Evolutionary conservation across 2,113 vertebrate genomes (phyloP).

Genomic region (Macquaria australasica): DNA sequence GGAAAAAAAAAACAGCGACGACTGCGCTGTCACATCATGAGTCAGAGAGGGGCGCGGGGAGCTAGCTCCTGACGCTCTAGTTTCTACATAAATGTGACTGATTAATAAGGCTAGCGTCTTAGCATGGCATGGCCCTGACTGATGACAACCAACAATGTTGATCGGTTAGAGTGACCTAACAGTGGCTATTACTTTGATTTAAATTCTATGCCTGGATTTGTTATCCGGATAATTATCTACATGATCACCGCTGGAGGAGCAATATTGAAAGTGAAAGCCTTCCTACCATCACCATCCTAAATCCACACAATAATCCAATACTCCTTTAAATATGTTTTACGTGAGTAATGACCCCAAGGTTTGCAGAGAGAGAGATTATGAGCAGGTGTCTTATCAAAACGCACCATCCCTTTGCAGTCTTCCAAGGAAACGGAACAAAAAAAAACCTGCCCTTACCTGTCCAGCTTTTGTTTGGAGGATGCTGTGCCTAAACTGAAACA

Average conservation of each 20-base stretch:
- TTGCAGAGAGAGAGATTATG: not conserved
- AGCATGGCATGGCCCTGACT: constrained; percentile 10
- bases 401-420: not conserved
- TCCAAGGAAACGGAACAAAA: not conserved
- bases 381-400: constrained; percentile 18
- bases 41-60: constrained; percentile 17
- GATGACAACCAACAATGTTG: not conserved
- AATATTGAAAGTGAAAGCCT: not conserved
- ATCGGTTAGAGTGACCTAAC: constrained; percentile 7
- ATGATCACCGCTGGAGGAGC: not conserved
- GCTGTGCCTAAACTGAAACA: not conserved
- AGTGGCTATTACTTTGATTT: constrained; percentile 18
- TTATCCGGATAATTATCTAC: constrained; percentile 21
- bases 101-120: constrained; percentile 47
- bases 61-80: constrained; percentile 10
- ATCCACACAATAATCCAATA: too few species aligned
- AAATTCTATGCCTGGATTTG: not conserved
- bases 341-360: constrained; percentile 3
- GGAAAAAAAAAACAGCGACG: not conserved
- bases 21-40: constrained; percentile 23
- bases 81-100: constrained; percentile 39
- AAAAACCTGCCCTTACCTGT: constrained; percentile 31
- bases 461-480: constrained; percentile 20
- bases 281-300: not conserved
- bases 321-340: not conserved